Percentiles rank a stretch among this genome's conserved stretches.
These are phyloP conservation scores for Seriola dumerili DNA, from an alignment of 2,113 vertebrate genomes.

Conservation along the genomic window DNA sequence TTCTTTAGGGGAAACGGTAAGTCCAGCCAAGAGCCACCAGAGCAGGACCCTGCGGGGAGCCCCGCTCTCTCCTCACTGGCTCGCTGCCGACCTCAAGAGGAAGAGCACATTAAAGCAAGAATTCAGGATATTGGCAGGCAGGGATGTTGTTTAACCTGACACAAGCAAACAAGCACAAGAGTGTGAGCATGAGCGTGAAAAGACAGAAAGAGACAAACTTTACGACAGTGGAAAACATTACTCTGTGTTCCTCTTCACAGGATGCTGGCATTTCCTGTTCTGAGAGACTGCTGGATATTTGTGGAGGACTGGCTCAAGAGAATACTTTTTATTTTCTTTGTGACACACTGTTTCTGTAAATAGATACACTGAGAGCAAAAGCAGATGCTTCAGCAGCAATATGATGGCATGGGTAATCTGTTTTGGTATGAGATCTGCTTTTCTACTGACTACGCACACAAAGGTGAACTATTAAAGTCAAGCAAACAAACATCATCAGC, in stretches of 20 bases:
- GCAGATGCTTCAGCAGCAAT: constrained; percentile 54
- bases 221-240: constrained; percentile 47
- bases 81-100: constrained; percentile 57
- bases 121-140: constrained; percentile 62
- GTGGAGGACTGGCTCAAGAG: constrained; percentile 49
- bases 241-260: constrained; percentile 55
- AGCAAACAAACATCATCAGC: background rate
- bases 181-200: constrained; percentile 29
- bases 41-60: constrained; percentile 49
- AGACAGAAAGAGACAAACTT: constrained; percentile 25
- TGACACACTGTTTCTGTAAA: constrained; percentile 57
- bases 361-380: constrained; percentile 56
- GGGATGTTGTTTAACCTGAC: constrained; percentile 72
- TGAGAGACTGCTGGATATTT: constrained; percentile 67
- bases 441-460: background rate
- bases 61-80: constrained; percentile 48
- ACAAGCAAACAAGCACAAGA: constrained; percentile 62
- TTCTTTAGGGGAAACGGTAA: constrained; percentile 71
- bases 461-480: constrained; percentile 21
- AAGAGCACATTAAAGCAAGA: constrained; percentile 78
- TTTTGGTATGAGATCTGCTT: constrained; percentile 9
- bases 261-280: constrained; percentile 78
- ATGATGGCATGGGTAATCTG: constrained; percentile 1
- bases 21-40: constrained; percentile 55
- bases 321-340: constrained; percentile 45